Evolutionary conservation across 2,888 invertebrate genomes (phyloP).

Genomic region (Ariolimax columbianus): DNA sequence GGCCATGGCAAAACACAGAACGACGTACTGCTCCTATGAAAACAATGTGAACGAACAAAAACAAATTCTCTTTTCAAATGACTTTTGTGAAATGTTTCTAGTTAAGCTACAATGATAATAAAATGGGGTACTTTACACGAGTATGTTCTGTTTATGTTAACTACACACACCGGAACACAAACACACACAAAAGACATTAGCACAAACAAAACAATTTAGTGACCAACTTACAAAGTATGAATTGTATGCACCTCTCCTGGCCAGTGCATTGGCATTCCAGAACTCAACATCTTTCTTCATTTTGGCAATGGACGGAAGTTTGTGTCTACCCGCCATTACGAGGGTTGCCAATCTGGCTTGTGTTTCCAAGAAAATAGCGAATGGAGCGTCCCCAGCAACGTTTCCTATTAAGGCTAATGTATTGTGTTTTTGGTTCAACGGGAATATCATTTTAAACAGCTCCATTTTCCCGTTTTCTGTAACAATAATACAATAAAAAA

Average conservation of each 20-base stretch:
- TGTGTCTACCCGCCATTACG: constrained; percentile 10
- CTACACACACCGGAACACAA: no score
- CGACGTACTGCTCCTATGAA: no score
- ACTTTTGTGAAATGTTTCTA: no score
- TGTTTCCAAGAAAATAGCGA: neutral
- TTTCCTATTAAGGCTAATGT: neutral
- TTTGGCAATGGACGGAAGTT: neutral
- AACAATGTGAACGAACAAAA: no score
- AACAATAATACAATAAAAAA: no score
- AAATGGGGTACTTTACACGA: no score
- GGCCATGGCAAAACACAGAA: no score
- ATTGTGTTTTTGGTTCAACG: neutral
- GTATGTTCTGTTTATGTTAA: no score
- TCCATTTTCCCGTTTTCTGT: constrained; percentile 30
- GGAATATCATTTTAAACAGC: neutral
- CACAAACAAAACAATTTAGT: no score
- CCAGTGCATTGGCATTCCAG: neutral
- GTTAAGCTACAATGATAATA: no score
- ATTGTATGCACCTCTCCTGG: neutral
- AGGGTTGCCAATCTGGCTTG: constrained; percentile 11
- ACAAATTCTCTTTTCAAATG: no score
- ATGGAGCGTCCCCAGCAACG: neutral
- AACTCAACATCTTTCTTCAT: constrained; percentile 19
- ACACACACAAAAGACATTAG: no score
- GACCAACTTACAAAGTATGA: constrained; percentile 27